Percentiles rank a stretch among this genome's conserved stretches.
phyloP scores from a whole-genome alignment of 2,113 vertebrate genomes.

The Chaetodon trifascialis region DNA sequence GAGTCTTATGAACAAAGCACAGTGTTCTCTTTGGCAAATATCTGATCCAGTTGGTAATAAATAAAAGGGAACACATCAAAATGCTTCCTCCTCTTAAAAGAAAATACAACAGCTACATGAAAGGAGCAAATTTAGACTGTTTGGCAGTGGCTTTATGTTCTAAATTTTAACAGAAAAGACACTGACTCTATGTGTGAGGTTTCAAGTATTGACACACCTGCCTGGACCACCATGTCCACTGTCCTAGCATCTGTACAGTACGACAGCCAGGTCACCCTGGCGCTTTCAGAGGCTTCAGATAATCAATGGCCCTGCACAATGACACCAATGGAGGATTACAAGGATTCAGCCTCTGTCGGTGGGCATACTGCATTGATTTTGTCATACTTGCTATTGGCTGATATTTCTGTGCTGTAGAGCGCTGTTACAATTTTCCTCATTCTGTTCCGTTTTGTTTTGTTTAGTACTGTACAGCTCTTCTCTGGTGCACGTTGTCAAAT shows the following conservation, averaged over 20 bases:
- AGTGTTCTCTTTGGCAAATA: conserved; percentile 44
- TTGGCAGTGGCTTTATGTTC: conserved; percentile 13
- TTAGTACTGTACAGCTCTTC: background rate
- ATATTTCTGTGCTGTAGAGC: conserved; percentile 44
- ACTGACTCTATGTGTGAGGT: conserved; percentile 14
- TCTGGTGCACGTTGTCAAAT: background rate
- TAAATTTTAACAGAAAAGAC: conserved; percentile 21
- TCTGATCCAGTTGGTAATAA: conserved; percentile 38
- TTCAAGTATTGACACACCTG: conserved; percentile 68
- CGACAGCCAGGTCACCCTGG: conserved; percentile 65
- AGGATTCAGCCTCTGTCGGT: conserved; percentile 55
- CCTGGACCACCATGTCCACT: conserved; percentile 53
- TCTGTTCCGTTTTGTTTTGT: conserved; percentile 7
- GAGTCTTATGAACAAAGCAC: conserved; percentile 37
- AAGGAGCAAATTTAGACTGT: background rate
- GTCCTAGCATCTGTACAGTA: conserved; percentile 51
- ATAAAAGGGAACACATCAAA: conserved; percentile 51
- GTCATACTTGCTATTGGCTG: conserved; percentile 59
- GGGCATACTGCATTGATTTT: conserved; percentile 68
- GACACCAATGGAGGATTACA: conserved; percentile 74
- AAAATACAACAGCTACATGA: conserved; percentile 10
- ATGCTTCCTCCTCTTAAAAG: conserved; percentile 12
- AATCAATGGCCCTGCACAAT: conserved; percentile 75
- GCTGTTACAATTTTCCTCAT: conserved; percentile 20
- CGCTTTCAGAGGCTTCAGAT: conserved; percentile 64